Base-by-base conservation (phyloP, 2,113 vertebrate genomes). In the Hyla sarda region DNA sequence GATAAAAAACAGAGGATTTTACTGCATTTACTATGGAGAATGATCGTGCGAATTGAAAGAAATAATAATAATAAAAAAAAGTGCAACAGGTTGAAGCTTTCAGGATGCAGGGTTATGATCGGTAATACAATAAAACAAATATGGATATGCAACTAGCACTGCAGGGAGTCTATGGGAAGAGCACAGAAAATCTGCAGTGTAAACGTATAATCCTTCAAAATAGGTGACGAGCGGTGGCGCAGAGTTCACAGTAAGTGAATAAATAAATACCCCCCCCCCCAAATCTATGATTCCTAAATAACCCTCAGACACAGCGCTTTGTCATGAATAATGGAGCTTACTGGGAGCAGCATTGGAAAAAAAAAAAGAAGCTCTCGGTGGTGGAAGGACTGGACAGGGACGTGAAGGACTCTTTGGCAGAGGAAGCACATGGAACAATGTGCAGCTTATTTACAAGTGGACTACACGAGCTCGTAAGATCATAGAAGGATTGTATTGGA, bases 1-100 rank as follows among this genome's bases (percentile, higher is more conserved):
- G 97, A 93, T 92, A 94, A n/a, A n/a, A n/a, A 96, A 96, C 87
- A 93, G 95, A 96, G 93, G 94, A 96, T 94, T n/a, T n/a, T 95
- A 96, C 96, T 95, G 95, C 95, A 94, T 96, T 94, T 94, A 93
- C 91, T 92, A 95, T 92, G 88, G 92, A 95, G 90, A 93, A 95
- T 92, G 93, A 95, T 92, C 90, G 75, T 92, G 93, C 89, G 93
- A 89, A 89, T 90, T 93, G n/a, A n/a, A n/a, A n/a, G n/a, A n/a
- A n/a, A n/a, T n/a, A n/a, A n/a, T n/a, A n/a, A n/a, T n/a, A n/a
- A n/a, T n/a, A n/a, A 93, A 81, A 8, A 93, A 81, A 95, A 94
- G 90, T 93, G 92, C 93, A 93, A 94, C 93, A 93, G 95, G 92
- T 91, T 92, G 92, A 91, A 91, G 92, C 94, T 93, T 95, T 96